Conservation (phyloP, 2,797 vertebrate genomes). For the Hybognathus amarus region DNA sequence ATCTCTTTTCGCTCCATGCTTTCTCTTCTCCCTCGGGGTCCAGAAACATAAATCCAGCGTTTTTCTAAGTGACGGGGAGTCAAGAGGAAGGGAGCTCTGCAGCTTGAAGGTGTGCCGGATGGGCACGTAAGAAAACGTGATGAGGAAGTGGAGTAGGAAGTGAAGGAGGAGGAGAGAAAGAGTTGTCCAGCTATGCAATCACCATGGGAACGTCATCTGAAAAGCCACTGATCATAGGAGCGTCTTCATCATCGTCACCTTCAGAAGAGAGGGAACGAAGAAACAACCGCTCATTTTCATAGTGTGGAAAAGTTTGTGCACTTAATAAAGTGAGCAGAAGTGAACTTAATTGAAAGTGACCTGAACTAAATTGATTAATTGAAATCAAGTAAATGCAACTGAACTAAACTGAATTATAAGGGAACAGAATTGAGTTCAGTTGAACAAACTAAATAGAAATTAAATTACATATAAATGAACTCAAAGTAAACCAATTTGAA, state of each 20-base stretch:
- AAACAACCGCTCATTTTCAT: neutral
- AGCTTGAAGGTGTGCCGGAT: constrained; percentile 20
- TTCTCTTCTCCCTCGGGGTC: constrained; percentile 66
- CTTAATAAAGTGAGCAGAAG: neutral
- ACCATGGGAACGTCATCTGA: constrained; percentile 99
- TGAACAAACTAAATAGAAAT: neutral
- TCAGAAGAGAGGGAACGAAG: constrained; percentile 47
- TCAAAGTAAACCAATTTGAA: neutral
- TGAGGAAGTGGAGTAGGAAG: constrained; percentile 40
- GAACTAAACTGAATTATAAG: neutral
- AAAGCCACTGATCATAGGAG: constrained; percentile 98
- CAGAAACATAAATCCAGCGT: constrained; percentile 54
- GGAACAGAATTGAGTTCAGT: neutral
- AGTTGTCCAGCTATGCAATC: constrained; percentile 85
- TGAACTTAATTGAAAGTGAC: neutral
- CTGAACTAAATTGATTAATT: neutral
- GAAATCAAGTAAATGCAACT: too few relatives aligned
- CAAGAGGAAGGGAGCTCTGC: constrained; percentile 9
- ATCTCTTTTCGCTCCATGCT: constrained; percentile 70
- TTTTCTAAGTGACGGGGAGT: constrained; percentile 36
- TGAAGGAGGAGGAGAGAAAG: constrained; percentile 18
- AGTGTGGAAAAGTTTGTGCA: neutral
- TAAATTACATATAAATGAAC: neutral
- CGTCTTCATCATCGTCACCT: constrained; percentile 97
- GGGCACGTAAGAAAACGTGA: constrained; percentile 36